A percentile compares a stretch with the other conserved stretches of the same genome.
Conservation (phyloP, 1,140 invertebrate genomes). For the Aphis gossypii region DNA sequence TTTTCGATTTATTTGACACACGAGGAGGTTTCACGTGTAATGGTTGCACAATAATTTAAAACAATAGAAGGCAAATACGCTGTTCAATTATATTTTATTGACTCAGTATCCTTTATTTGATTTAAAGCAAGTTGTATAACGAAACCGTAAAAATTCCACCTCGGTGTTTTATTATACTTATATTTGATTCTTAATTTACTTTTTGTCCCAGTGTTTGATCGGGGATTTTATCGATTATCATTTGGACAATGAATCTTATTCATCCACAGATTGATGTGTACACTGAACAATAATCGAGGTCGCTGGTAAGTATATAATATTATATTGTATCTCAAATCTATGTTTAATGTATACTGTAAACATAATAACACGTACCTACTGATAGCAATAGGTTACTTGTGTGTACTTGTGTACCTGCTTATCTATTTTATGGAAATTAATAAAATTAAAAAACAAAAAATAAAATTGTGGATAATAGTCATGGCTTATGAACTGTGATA, state of each 20-base stretch:
- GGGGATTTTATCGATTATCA: neutral
- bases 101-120: neutral
- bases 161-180: neutral
- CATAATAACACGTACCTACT: neutral
- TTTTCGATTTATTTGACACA: neutral
- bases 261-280: neutral
- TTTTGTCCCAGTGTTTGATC: neutral
- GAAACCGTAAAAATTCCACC: neutral
- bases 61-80: neutral
- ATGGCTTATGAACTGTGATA: neutral
- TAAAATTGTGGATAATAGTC: neutral
- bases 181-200: neutral
- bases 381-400: neutral
- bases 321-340: neutral
- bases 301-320: neutral
- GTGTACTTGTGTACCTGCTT: neutral
- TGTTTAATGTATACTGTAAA: neutral
- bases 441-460: neutral
- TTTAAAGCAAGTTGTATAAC: neutral
- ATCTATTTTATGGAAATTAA: neutral
- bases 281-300: neutral
- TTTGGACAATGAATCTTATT: neutral
- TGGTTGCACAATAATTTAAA: neutral
- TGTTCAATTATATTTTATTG: neutral
- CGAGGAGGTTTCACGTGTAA: neutral